phyloP scores from a whole-genome alignment of 2,888 invertebrate species.

The Lepetodrilus schrolli region DNA sequence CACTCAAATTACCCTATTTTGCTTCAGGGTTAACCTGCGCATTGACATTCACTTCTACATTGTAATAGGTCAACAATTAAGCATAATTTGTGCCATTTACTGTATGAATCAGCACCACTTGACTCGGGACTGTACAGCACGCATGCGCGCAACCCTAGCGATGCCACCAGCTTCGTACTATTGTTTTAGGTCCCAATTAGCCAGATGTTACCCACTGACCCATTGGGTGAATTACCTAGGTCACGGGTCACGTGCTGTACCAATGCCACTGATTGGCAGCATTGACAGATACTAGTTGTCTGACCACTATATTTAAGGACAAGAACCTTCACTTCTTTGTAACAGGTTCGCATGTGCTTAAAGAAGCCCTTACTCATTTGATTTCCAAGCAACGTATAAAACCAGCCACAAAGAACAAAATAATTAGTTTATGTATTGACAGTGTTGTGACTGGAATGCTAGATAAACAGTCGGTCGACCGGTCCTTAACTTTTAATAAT shows the following conservation, averaged over 20 bases:
- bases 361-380: conserved; percentile 10
- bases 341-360: background rate
- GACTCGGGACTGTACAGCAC: background rate
- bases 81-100: background rate
- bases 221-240: background rate
- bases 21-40: background rate
- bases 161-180: background rate
- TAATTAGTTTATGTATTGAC: conserved; percentile 3
- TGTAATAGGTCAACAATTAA: conserved; percentile 26
- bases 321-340: too few relatives aligned
- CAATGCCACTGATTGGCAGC: background rate
- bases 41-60: conserved; percentile 4
- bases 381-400: background rate
- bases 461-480: too few relatives aligned
- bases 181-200: conserved; percentile 5
- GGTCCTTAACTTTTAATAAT: too few relatives aligned
- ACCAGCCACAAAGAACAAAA: conserved; percentile 9
- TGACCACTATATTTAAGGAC: too few relatives aligned
- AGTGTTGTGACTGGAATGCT: conserved; percentile 3
- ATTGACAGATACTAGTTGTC: conserved; percentile 12
- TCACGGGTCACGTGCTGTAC: conserved; percentile 8
- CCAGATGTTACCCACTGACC: conserved; percentile 1
- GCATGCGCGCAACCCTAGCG: too few relatives aligned
- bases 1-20: conserved; percentile 6
- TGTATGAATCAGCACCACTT: conserved; percentile 10